Evolutionary conservation across 2,113 vertebrate genomes (phyloP).

Genomic region (Regulus satrapa): DNA sequence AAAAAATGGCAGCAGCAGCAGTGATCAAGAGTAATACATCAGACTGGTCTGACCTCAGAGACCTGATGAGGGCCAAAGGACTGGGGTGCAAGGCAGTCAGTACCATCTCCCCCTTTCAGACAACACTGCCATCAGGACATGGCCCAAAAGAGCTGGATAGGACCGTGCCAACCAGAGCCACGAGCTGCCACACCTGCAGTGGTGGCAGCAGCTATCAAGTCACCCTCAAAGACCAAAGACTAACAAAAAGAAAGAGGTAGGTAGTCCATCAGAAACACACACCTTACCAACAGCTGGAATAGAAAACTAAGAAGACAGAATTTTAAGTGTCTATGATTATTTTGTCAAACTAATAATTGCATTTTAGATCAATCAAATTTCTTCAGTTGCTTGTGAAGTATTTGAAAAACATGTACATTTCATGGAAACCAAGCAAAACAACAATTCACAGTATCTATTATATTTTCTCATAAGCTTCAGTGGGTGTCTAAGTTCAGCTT

Average conservation of each 20-base stretch:
- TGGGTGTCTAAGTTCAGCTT: background rate
- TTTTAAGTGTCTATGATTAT: background rate
- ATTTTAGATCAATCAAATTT: background rate
- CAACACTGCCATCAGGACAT: rapidly evolving
- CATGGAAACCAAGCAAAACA: background rate
- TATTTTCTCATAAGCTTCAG: background rate
- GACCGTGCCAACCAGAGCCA: background rate
- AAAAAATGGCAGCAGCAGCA: background rate
- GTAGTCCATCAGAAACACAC: background rate
- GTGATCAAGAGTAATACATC: background rate
- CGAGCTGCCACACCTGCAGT: background rate
- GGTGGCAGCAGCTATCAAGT: background rate
- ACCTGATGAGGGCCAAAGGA: too few species aligned
- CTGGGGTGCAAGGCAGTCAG: background rate
- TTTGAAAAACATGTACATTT: background rate
- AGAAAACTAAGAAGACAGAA: background rate
- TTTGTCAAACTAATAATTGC: background rate
- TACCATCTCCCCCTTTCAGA: background rate
- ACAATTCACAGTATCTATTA: background rate
- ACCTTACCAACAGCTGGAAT: background rate
- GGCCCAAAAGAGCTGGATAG: rapidly evolving
- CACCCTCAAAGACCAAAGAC: background rate
- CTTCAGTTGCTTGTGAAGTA: background rate
- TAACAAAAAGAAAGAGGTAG: background rate
- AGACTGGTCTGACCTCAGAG: background rate